These are phyloP conservation scores for Melanaphis sacchari DNA, from an alignment of 1,140 invertebrate genomes.

Conservation along the genomic window DNA sequence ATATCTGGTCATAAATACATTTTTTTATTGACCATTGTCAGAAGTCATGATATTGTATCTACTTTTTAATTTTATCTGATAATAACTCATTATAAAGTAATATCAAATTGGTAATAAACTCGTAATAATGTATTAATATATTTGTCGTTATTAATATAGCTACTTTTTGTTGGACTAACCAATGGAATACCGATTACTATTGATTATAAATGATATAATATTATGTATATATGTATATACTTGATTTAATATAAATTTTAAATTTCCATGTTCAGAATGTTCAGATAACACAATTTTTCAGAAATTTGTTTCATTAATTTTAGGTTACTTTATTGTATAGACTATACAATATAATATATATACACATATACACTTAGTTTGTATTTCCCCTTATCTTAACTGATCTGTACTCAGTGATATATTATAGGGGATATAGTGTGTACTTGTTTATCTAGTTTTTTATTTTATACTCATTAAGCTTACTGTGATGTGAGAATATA, in stretches of 20 bases:
- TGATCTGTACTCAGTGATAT: neutral
- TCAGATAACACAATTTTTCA: neutral
- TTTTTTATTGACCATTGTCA: slow-evolving; percentile 47
- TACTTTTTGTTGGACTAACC: neutral
- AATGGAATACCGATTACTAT: neutral
- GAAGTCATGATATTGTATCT: slow-evolving; percentile 52
- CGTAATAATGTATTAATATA: slow-evolving; percentile 52
- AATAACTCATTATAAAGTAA: slow-evolving; percentile 56
- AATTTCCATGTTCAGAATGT: neutral
- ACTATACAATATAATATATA: neutral
- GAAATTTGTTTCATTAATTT: neutral
- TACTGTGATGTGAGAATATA: neutral
- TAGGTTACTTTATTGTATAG: neutral
- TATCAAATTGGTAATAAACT: slow-evolving; percentile 57
- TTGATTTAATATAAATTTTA: neutral
- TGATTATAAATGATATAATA: neutral
- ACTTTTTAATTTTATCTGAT: slow-evolving; percentile 57
- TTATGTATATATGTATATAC: no score
- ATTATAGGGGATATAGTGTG: neutral
- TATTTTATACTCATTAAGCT: neutral
- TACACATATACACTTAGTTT: neutral
- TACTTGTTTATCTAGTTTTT: neutral
- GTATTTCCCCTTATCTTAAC: neutral
- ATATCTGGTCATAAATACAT: slow-evolving; percentile 27
- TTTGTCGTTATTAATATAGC: slow-evolving; percentile 39